Conservation (phyloP, 1,140 invertebrate genomes). For the Yoshiicerus persimilis region DNA sequence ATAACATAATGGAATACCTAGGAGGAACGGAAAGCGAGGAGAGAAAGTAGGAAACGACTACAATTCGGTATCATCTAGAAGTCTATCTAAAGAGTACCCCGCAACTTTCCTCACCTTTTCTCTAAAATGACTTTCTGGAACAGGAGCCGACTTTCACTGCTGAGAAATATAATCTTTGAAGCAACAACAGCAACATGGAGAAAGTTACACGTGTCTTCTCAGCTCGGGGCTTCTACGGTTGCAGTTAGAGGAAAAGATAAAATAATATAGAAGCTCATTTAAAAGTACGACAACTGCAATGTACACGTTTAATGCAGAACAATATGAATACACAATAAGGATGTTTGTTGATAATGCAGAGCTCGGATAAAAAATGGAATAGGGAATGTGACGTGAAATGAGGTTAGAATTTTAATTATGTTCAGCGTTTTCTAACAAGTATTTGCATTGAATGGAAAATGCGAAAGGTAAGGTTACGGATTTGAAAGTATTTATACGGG, state of each 20-base stretch:
- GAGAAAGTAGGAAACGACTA: background rate
- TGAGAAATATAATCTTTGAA: background rate
- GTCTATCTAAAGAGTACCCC: background rate
- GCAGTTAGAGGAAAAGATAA: background rate
- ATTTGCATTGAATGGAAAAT: too few relatives aligned
- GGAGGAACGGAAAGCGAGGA: background rate
- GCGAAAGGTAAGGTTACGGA: too few relatives aligned
- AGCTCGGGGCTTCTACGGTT: background rate
- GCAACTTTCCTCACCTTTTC: background rate
- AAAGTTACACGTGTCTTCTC: background rate
- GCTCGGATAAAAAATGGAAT: too few relatives aligned
- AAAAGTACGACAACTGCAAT: background rate
- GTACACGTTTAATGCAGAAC: background rate
- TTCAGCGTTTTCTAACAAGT: too few relatives aligned
- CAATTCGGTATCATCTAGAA: background rate
- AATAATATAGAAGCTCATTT: too few relatives aligned
- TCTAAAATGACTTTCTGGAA: background rate
- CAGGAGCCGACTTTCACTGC: background rate
- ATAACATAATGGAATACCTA: background rate
- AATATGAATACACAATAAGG: background rate
- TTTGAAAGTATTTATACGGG: background rate
- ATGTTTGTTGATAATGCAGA: too few relatives aligned
- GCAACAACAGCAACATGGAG: background rate
- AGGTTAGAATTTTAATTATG: too few relatives aligned
- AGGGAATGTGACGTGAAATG: too few relatives aligned